Evolutionary conservation across 1,140 invertebrate genomes (phyloP).

Genomic region (Drosophila fuyamai): DNA sequence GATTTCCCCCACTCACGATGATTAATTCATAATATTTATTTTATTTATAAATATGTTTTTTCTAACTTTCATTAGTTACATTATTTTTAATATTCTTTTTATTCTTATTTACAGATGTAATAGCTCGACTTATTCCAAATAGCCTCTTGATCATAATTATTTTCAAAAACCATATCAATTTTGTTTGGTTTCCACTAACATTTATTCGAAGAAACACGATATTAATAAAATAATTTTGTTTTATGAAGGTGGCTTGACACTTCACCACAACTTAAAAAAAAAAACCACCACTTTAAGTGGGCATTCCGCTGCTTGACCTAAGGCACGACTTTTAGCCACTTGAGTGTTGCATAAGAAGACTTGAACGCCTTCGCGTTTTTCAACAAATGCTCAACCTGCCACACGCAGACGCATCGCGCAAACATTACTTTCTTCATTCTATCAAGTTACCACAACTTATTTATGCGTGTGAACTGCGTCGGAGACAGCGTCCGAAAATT

Average conservation of each 20-base stretch:
- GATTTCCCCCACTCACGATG: too few species aligned
- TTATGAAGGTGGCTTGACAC: background rate
- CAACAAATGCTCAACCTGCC: slow-evolving; percentile 21
- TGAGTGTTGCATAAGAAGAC: slow-evolving; percentile 48
- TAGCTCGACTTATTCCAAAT: too few species aligned
- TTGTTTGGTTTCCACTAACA: too few species aligned
- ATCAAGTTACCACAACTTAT: slow-evolving; percentile 58
- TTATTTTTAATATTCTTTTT: too few species aligned
- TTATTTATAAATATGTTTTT: too few species aligned
- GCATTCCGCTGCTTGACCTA: slow-evolving; percentile 10
- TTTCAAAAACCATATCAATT: too few species aligned
- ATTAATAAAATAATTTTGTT: background rate
- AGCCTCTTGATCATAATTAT: too few species aligned
- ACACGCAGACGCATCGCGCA: slow-evolving; percentile 54
- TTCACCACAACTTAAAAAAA: background rate
- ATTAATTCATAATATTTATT: too few species aligned
- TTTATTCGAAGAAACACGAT: too few species aligned
- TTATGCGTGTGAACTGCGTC: slow-evolving; percentile 71
- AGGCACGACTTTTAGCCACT: slow-evolving; percentile 1
- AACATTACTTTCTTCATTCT: slow-evolving; percentile 45
- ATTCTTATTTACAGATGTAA: too few species aligned
- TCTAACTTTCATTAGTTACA: too few species aligned
- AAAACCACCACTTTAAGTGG: background rate
- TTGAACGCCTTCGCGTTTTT: slow-evolving; percentile 9
- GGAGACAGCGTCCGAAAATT: slow-evolving; percentile 18